Evolutionary conservation across 2,888 invertebrate species (phyloP).

Genomic region (Dryadula phaetusa): DNA sequence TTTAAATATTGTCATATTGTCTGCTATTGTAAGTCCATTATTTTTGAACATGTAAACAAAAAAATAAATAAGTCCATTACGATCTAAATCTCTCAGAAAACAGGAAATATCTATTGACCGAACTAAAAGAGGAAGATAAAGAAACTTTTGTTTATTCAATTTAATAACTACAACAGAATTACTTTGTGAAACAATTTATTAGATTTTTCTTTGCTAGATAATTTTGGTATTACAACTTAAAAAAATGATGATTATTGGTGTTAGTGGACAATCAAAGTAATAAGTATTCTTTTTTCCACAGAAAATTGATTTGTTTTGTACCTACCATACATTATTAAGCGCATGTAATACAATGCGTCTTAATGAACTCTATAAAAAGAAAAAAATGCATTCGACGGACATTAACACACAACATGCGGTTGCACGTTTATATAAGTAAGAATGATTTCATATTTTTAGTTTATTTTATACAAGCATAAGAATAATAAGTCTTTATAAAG

Average conservation of each 20-base stretch:
- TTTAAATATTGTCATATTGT: too few species aligned
- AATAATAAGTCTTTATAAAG: background rate
- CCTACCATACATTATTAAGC: slow-evolving; percentile 9
- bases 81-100: too few species aligned
- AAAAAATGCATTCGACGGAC: slow-evolving; percentile 27
- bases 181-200: too few species aligned
- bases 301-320: background rate
- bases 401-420: slow-evolving; percentile 27
- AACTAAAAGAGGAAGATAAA: too few species aligned
- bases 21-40: too few species aligned
- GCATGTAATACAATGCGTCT: slow-evolving; percentile 29
- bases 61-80: too few species aligned
- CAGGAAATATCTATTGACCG: too few species aligned
- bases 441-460: slow-evolving; percentile 13
- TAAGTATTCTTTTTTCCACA: background rate
- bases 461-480: background rate
- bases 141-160: background rate
- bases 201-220: too few species aligned
- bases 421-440: slow-evolving; percentile 22
- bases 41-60: too few species aligned
- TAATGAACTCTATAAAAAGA: slow-evolving; percentile 33
- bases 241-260: background rate
- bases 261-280: background rate
- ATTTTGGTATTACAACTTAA: background rate
- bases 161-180: too few species aligned